Evolutionary conservation across 1,140 invertebrate genomes (phyloP), one percentile per base, ranked within the genome.

Genomic region (Ridgeia piscesae): DNA sequence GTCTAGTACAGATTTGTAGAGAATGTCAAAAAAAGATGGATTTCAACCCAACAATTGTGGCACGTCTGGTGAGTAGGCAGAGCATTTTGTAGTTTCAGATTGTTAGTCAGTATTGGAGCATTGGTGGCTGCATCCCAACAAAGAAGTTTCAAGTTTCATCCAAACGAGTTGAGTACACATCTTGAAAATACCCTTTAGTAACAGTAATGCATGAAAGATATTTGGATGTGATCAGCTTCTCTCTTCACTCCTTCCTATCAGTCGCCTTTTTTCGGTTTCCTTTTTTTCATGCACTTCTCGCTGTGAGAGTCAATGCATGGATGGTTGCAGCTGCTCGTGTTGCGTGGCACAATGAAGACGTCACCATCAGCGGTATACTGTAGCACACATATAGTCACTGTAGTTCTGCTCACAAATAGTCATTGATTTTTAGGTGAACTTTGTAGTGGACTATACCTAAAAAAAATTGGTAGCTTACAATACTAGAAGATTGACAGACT

Each of bases 281-380:
- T 42, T 42, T 89, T 89, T 21, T 77, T 77, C 17, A 21, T 77
- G 27, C 58, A 77, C 58, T 77, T 77, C 58, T 77, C 58, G 4
- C 58, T 77, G 58, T 77, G 58, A 17, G 58, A 77, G 58, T 77
- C 58, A 21, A 77, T 77, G 58, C 58, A 77, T 31, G 27, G 58
- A 77, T 77, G 58, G 34, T 6, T 89, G 34, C 88, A 17, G 91
- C 33, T 35, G 92, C n/a, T 92, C 27, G 77, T 42, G 35, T 92
- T 92, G 33, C 42, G 34, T 8, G 92, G 92, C 33, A 92, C 89
- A 8, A 92, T 88, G 42, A 92, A 92, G 21, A 92, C 34, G 33
- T 92, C 58, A 27, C 92, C 92, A 21, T 89, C 92, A 0, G 77
- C 35, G 21, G 34, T 91, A 42, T 91, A 48, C 48, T 91, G 34